Evolutionary conservation across 2,797 vertebrate genomes (phyloP).

Genomic region (Lithobates sylvaticus): DNA sequence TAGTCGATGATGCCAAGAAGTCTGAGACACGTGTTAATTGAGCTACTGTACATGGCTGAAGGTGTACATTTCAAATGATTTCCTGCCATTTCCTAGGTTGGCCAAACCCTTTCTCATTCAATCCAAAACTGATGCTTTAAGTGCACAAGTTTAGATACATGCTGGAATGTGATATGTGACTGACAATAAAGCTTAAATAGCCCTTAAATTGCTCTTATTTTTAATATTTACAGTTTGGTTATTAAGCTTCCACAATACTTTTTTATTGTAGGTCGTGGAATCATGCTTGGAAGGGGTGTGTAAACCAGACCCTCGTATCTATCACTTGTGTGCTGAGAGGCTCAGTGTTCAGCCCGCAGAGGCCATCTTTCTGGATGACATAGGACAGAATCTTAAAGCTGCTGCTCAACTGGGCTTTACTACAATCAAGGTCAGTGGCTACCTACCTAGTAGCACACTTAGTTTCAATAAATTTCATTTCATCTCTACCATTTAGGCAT

Average conservation of each 20-base stretch:
- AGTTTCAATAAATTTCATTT: background rate
- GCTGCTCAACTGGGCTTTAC: conserved; percentile 79
- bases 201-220: too few species aligned
- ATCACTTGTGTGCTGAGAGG: conserved; percentile 75
- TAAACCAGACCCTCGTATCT: conserved; percentile 77
- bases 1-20: too few species aligned
- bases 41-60: too few species aligned
- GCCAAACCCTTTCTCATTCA: too few species aligned
- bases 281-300: conserved; percentile 74
- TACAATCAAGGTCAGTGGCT: conserved; percentile 75
- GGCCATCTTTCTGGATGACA: conserved; percentile 80
- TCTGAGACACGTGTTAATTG: too few species aligned
- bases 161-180: too few species aligned
- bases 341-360: conserved; percentile 76
- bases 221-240: too few species aligned
- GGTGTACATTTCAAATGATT: too few species aligned
- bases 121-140: too few species aligned
- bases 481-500: background rate
- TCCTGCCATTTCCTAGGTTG: too few species aligned
- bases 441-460: background rate
- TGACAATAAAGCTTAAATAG: too few species aligned
- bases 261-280: conserved; percentile 75
- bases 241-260: background rate
- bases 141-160: too few species aligned
- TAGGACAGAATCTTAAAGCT: conserved; percentile 74